phyloP scores from a whole-genome alignment of 1,140 invertebrate genomes.

The Tetraneura akinire region DNA sequence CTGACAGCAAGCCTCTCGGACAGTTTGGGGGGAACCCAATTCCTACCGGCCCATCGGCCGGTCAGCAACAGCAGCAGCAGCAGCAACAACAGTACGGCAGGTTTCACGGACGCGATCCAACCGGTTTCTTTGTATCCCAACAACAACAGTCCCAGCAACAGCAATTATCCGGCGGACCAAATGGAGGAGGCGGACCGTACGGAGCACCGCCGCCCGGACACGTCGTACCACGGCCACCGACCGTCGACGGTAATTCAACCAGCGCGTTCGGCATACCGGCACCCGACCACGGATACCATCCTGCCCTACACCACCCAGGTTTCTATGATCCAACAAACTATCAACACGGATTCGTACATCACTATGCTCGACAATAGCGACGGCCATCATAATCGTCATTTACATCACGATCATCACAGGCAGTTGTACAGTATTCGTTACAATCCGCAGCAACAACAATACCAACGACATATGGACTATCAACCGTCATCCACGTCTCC shows the following conservation, averaged over 20 bases:
- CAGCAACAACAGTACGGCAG: slow-evolving; percentile 40
- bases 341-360: slow-evolving; percentile 49
- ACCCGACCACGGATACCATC: slow-evolving; percentile 48
- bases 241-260: slow-evolving; percentile 22
- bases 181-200: slow-evolving; percentile 83
- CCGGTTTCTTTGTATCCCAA: slow-evolving; percentile 53
- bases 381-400: neutral
- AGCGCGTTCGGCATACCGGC: slow-evolving; percentile 47
- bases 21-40: slow-evolving; percentile 54
- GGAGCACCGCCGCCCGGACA: slow-evolving; percentile 55
- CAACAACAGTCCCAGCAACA: slow-evolving; percentile 59
- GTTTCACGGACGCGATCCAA: slow-evolving; percentile 46
- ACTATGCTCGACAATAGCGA: slow-evolving; percentile 39
- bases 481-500: slow-evolving; percentile 18
- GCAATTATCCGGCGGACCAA: slow-evolving; percentile 37
- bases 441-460: neutral
- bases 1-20: slow-evolving; percentile 78
- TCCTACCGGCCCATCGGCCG: slow-evolving; percentile 48
- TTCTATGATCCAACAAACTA: slow-evolving; percentile 50
- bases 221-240: slow-evolving; percentile 23
- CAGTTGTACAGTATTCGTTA: too few species aligned
- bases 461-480: slow-evolving; percentile 19
- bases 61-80: slow-evolving; percentile 48
- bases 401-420: slow-evolving; percentile 22
- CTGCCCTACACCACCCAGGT: slow-evolving; percentile 59